Percentiles rank a stretch among this genome's conserved stretches.
These are phyloP conservation scores for Cataglyphis albicans DNA, from an alignment of 2,888 invertebrate species.

Conservation along the genomic window DNA sequence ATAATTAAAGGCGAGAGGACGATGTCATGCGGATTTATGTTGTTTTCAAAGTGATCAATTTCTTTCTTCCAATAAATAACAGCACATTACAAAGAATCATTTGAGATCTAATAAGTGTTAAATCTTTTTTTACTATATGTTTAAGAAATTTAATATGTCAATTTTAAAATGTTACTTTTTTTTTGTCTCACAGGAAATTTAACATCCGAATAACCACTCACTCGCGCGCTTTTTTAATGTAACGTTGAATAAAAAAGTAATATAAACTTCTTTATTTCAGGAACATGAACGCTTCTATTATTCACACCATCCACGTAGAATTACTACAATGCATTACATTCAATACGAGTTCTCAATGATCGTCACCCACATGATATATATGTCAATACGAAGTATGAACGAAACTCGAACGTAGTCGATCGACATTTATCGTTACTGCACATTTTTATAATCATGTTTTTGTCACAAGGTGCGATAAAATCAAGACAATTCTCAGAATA, in stretches of 20 bases:
- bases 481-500: slow-evolving; percentile 6
- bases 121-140: not conserved
- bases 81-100: not conserved
- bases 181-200: not conserved
- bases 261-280: slow-evolving; percentile 14
- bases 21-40: not conserved
- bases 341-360: slow-evolving; percentile 27
- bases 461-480: slow-evolving; percentile 10
- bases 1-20: not conserved
- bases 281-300: slow-evolving; percentile 31
- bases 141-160: slow-evolving; percentile 10
- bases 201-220: not conserved
- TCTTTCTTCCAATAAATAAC: slow-evolving; percentile 10
- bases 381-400: slow-evolving; percentile 30
- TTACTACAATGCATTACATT: slow-evolving; percentile 39
- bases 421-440: not conserved
- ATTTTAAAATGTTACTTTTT: not conserved
- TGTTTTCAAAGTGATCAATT: slow-evolving; percentile 18
- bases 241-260: slow-evolving; percentile 37
- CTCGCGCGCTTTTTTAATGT: not conserved
- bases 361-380: not conserved
- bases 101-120: not conserved
- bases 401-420: slow-evolving; percentile 7
- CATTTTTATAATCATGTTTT: not conserved
- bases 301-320: slow-evolving; percentile 37